Conservation (phyloP, 2,113 vertebrate species). For the Symphodus melops region DNA sequence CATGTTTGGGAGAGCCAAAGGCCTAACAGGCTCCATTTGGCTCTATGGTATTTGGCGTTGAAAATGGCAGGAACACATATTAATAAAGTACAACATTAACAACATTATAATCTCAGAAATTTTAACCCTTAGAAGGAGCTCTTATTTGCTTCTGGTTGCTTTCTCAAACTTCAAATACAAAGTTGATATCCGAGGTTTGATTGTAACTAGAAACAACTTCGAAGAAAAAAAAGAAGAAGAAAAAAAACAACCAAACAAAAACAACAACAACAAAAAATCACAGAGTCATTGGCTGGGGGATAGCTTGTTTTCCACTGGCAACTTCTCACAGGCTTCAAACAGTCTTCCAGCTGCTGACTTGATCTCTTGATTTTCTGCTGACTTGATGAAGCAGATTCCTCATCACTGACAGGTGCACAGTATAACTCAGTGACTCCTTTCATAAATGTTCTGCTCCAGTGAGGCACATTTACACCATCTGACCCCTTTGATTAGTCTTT, state of each 20-base stretch:
- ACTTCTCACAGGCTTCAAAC: constrained; percentile 37
- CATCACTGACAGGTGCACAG: constrained; percentile 37
- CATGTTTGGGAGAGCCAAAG: constrained; percentile 50
- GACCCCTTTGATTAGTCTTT: constrained; percentile 36
- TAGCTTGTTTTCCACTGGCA: constrained; percentile 34
- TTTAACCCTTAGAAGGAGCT: constrained; percentile 31
- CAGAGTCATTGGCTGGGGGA: constrained; percentile 36
- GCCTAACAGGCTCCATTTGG: constrained; percentile 52
- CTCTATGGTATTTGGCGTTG: constrained; percentile 75
- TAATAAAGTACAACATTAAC: constrained; percentile 76
- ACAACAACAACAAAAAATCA: constrained; percentile 18
- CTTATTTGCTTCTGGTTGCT: constrained; percentile 46
- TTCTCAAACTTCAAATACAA: constrained; percentile 39
- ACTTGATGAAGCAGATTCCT: constrained; percentile 17
- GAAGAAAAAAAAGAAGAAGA: not conserved
- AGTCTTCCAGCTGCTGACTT: constrained; percentile 31
- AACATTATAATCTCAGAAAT: constrained; percentile 71
- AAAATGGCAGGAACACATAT: constrained; percentile 72
- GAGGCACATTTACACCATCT: constrained; percentile 63
- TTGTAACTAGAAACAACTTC: constrained; percentile 61
- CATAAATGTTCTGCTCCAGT: constrained; percentile 44
- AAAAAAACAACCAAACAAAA: constrained; percentile 21
- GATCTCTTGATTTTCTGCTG: constrained; percentile 11
- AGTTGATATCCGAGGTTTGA: constrained; percentile 40
- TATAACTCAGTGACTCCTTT: constrained; percentile 34